Evolutionary conservation across 1,140 invertebrate genomes (phyloP), one percentile per base, ranked within the genome.

Genomic region (Onthophagus taurus): DNA sequence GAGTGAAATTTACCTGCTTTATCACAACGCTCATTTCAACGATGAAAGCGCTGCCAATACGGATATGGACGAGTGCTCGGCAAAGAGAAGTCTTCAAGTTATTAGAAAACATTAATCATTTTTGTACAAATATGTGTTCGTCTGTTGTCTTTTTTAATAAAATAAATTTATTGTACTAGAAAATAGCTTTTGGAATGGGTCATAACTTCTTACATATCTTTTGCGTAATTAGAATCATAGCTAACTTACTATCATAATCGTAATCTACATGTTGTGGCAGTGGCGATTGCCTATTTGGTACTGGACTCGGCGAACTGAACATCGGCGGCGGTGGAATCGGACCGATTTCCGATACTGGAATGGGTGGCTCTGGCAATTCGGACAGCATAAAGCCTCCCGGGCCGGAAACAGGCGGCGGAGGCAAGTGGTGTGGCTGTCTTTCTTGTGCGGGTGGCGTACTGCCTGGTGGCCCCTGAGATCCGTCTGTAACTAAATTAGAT

Each of bases 281-380:
- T 26, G 54, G 64, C 43, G 53, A 53, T 45, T 60, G 60, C 49
- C 66, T 62, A 52, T 70, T 67, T 53, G 81, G 63, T 48, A 82
- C 80, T 31, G 87, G 85, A 66, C 83, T 85, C 19, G 86, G 86
- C 43, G 86, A 88, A 63, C 84, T 89, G 72, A 94, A 93, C 89
- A 93, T 93, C 42, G 89, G 89, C 42, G 90, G 90, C 49, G 90
- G 90, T 57, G 90, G 90, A 64, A 94, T 94, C 31, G 88, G 89
- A 23, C 90, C 89, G 63, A 94, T 92, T 61, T 94, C 90, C 42
- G 86, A 90, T 11, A 93, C 67, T 8, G 86, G 85, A 56, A 92
- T 91, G 48, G 89, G 88, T 35, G 88, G 88, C 65, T 92, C 89
- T 37, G 89, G 88, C 53, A 91, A 71, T 59, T 89, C 85, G 44